Evolutionary conservation across 2,797 vertebrate genomes (phyloP).

Genomic region (Siniperca scherzeri): DNA sequence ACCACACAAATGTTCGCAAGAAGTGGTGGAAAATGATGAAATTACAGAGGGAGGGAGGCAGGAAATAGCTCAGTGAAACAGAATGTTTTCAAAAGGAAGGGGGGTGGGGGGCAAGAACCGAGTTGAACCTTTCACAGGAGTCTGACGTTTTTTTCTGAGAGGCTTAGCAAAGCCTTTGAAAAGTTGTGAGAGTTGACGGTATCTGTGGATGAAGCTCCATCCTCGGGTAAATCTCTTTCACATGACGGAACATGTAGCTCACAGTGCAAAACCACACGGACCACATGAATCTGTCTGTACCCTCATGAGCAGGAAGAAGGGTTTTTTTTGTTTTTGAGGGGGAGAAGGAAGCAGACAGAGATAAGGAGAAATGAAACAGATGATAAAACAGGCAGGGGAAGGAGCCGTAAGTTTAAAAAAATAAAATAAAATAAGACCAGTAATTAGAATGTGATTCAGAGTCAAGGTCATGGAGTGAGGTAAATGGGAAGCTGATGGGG

Average conservation of each 20-base stretch:
- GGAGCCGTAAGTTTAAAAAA: not conserved
- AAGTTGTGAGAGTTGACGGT: constrained; percentile 52
- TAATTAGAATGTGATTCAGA: constrained; percentile 20
- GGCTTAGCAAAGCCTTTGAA: constrained; percentile 64
- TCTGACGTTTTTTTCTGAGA: constrained; percentile 48
- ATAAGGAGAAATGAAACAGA: constrained; percentile 40
- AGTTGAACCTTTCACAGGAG: constrained; percentile 61
- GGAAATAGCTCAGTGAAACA: constrained; percentile 75
- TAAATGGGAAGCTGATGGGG: not conserved
- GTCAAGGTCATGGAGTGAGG: constrained; percentile 10
- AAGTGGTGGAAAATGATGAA: constrained; percentile 74
- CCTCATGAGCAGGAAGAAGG: constrained; percentile 26
- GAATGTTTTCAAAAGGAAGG: constrained; percentile 69
- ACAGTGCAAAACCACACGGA: constrained; percentile 44
- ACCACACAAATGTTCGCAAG: constrained; percentile 70
- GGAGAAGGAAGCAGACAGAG: constrained; percentile 39
- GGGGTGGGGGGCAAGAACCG: constrained; percentile 11
- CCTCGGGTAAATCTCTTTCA: constrained; percentile 71
- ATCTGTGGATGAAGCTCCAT: constrained; percentile 65
- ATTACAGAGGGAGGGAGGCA: constrained; percentile 64
- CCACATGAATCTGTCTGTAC: constrained; percentile 60
- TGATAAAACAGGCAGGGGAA: constrained; percentile 2
- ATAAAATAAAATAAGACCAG: not conserved
- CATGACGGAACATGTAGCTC: constrained; percentile 70
- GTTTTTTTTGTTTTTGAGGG: not conserved